Percentiles rank a stretch among this genome's conserved stretches.
Evolutionary conservation across 2,113 vertebrate genomes (phyloP).

Genomic region (Cyphomyrus discorhynchus): DNA sequence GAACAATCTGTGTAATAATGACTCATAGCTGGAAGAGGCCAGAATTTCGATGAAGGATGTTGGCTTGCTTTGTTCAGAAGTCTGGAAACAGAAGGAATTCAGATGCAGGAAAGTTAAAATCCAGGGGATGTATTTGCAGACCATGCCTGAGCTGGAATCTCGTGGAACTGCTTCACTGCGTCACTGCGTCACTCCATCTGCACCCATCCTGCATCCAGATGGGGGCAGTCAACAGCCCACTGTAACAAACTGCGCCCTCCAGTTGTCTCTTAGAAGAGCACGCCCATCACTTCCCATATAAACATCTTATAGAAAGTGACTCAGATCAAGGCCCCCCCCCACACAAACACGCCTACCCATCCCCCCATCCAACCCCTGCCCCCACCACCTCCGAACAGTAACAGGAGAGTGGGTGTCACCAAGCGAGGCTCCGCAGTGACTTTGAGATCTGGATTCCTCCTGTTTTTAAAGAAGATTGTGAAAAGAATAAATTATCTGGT

Average conservation of each 20-base stretch:
- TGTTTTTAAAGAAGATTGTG: conserved; percentile 12
- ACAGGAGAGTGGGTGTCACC: neutral
- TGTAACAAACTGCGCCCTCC: neutral
- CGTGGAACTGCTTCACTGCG: neutral
- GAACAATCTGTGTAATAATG: neutral
- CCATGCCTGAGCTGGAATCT: neutral
- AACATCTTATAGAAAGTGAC: neutral
- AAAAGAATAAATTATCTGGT: neutral
- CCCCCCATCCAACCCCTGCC: neutral
- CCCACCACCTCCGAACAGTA: neutral
- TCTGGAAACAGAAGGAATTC: neutral
- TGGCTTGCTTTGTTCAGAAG: neutral
- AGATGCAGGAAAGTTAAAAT: neutral
- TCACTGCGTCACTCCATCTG: neutral
- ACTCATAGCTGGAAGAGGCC: neutral
- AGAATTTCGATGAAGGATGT: neutral
- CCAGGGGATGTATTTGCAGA: neutral
- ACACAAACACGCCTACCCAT: too few species aligned
- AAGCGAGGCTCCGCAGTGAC: neutral
- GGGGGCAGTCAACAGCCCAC: neutral
- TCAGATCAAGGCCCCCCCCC: neutral
- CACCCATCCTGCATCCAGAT: neutral
- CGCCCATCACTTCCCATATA: neutral
- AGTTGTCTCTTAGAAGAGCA: neutral
- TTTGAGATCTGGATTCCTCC: neutral